Evolutionary conservation across 1,140 invertebrate genomes (phyloP).

Genomic region (Microplitis mediator): DNA sequence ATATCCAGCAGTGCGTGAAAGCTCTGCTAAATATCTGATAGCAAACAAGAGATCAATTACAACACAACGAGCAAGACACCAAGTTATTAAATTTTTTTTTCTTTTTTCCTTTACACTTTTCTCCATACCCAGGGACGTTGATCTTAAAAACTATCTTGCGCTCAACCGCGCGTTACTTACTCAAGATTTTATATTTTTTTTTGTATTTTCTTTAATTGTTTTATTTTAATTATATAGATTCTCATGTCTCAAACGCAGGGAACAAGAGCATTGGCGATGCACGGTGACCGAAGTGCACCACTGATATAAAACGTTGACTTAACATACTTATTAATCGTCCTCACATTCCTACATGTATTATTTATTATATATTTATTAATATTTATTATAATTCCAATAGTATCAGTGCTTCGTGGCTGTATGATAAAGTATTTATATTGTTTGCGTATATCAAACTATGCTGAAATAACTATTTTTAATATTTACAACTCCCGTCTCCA

Average conservation of each 20-base stretch:
- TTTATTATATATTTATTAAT: constrained; percentile 9
- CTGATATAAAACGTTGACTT: constrained; percentile 61
- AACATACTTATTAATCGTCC: constrained; percentile 50
- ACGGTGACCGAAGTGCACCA: constrained; percentile 53
- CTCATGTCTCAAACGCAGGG: background rate
- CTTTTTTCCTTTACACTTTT: constrained; percentile 8
- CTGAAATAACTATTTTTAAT: constrained; percentile 49
- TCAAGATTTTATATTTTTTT: constrained; percentile 7
- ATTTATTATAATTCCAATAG: constrained; percentile 39
- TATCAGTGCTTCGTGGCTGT: constrained; percentile 52
- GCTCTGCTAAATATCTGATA: constrained; percentile 34
- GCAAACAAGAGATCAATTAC: constrained; percentile 56
- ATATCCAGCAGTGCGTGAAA: constrained; percentile 34
- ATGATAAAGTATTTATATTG: constrained; percentile 59
- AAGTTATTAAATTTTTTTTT: constrained; percentile 32
- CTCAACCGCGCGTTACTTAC: constrained; percentile 21
- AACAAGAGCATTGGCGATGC: constrained; percentile 40
- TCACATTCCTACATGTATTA: constrained; percentile 43
- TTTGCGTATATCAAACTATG: constrained; percentile 60
- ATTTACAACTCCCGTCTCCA: constrained; percentile 52
- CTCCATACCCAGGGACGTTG: constrained; percentile 33
- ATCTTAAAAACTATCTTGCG: constrained; percentile 17
- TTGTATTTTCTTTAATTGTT: constrained; percentile 13
- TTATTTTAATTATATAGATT: constrained; percentile 8
- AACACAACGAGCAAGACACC: constrained; percentile 41